A percentile compares a stretch with the other conserved stretches of the same genome.
These are phyloP conservation scores for Keiferia lycopersicella DNA, from an alignment of 2,888 invertebrate species.

Conservation along the genomic window DNA sequence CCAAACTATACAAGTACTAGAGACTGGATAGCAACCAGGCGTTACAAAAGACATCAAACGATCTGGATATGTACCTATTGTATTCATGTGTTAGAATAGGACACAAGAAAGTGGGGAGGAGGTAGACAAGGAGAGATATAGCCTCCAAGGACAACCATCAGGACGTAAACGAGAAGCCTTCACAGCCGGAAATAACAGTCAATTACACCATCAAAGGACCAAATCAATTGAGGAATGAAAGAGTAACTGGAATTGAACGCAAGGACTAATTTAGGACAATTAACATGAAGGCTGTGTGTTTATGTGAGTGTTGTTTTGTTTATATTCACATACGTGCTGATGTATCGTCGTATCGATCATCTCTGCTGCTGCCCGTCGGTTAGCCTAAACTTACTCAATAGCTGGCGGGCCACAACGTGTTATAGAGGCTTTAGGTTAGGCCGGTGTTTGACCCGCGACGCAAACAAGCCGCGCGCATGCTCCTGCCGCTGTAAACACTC, in stretches of 20 bases:
- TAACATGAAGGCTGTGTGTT: conserved; percentile 22
- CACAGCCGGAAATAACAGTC: conserved; percentile 20
- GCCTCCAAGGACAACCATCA: conserved; percentile 23
- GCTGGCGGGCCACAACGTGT: conserved; percentile 44
- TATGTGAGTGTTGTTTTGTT: conserved; percentile 18
- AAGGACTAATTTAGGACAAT: conserved; percentile 28
- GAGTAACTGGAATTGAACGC: conserved; percentile 23
- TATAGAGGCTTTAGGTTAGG: conserved; percentile 68
- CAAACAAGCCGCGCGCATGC: conserved; percentile 75
- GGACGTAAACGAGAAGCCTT: conserved; percentile 14
- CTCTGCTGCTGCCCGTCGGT: conserved; percentile 37
- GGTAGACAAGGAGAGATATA: conserved; percentile 21
- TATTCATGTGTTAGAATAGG: conserved; percentile 28
- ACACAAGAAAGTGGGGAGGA: conserved; percentile 18
- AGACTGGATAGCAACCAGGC: conserved; percentile 15
- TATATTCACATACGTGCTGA: conserved; percentile 6
- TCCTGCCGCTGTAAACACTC: conserved; percentile 72
- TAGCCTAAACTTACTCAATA: conserved; percentile 68
- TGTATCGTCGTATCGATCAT: conserved; percentile 18
- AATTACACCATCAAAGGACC: conserved; percentile 16
- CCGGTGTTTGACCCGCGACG: conserved; percentile 76
- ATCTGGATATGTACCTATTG: conserved; percentile 24
- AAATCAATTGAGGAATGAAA: conserved; percentile 25
- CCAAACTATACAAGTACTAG: conserved; percentile 11
- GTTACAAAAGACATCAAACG: conserved; percentile 23